Conservation (phyloP, 2,888 invertebrate species). For the Priocnemis perturbator region DNA sequence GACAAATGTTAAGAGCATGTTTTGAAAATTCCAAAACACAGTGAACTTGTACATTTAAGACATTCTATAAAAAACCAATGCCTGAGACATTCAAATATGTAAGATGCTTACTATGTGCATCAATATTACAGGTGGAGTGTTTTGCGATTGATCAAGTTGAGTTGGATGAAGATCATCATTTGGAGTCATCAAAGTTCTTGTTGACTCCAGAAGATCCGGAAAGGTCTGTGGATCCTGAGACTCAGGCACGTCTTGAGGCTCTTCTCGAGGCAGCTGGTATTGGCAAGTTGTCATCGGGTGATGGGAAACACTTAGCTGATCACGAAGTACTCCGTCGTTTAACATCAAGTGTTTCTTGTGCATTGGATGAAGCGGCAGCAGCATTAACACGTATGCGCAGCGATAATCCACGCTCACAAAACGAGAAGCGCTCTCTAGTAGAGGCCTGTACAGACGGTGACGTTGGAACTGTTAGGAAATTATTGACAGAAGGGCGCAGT, state of each 20-base stretch:
- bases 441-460: conserved; percentile 97
- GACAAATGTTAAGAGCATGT: too few relatives aligned
- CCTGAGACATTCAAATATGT: too few relatives aligned
- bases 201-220: conserved; percentile 80
- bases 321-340: conserved; percentile 91
- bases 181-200: conserved; percentile 81
- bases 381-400: conserved; percentile 97
- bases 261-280: conserved; percentile 95
- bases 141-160: conserved; percentile 83
- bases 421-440: conserved; percentile 85
- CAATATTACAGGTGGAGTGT: conserved; percentile 80
- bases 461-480: conserved; percentile 92
- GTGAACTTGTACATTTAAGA: too few relatives aligned
- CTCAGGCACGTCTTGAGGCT: conserved; percentile 93
- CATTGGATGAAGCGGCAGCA: conserved; percentile 97
- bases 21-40: too few relatives aligned
- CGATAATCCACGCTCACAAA: conserved; percentile 86
- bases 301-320: conserved; percentile 90
- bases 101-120: too few relatives aligned
- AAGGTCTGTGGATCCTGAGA: conserved; percentile 87
- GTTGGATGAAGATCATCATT: conserved; percentile 80
- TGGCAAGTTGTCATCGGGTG: conserved; percentile 86
- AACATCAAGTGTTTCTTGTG: conserved; percentile 93
- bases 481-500: conserved; percentile 94
- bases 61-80: too few relatives aligned